Conservation (phyloP, 2,113 vertebrate species). For the Chitala chitala region DNA sequence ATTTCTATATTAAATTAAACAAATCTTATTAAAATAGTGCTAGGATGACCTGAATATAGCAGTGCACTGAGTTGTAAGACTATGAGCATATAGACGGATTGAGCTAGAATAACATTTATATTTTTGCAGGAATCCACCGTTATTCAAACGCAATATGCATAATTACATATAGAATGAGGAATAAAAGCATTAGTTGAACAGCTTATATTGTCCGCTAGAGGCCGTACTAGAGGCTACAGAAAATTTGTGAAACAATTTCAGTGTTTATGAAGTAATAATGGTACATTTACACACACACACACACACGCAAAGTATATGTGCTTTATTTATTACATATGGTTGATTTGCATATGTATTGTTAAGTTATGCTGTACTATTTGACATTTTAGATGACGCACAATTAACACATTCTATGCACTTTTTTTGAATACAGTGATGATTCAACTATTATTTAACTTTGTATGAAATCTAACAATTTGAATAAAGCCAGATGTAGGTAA, state of each 20-base stretch:
- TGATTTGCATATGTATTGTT: too few species aligned
- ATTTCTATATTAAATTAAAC: too few species aligned
- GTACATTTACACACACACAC: neutral
- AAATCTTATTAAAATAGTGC: constrained; percentile 1
- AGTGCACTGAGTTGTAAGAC: neutral
- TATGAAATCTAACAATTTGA: neutral
- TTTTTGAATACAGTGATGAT: too few species aligned
- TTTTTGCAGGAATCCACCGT: neutral
- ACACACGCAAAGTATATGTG: too few species aligned
- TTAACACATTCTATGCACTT: neutral
- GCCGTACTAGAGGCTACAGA: constrained; percentile 56
- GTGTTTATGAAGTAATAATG: neutral
- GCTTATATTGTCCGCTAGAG: constrained; percentile 58
- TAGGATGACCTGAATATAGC: neutral
- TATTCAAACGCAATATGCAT: neutral
- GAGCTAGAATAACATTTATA: neutral
- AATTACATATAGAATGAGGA: neutral
- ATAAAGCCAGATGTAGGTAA: neutral
- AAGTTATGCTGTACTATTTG: too few species aligned
- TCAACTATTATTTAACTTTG: neutral
- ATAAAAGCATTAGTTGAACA: neutral
- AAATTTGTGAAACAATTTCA: constrained; percentile 9
- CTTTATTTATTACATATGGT: too few species aligned
- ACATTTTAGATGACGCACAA: too few species aligned
- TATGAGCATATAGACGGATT: neutral